Percentiles rank a stretch among this genome's conserved stretches.
Conservation (phyloP, 2,888 invertebrate genomes). For the Eurytoma adleriae region DNA sequence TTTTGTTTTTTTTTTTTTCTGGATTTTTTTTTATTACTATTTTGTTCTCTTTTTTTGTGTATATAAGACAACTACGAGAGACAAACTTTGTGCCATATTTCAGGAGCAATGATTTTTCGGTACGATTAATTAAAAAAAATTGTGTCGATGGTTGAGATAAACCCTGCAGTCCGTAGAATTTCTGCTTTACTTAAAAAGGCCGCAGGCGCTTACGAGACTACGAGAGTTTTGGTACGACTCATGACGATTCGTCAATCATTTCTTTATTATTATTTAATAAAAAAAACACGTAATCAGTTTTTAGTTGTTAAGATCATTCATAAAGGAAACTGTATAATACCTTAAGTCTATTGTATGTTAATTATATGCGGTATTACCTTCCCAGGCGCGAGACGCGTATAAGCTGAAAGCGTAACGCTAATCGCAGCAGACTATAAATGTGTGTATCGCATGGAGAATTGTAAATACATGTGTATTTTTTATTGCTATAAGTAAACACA, state of each 20-base stretch:
- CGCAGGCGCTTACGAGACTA: too few relatives aligned
- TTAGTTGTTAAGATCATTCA: constrained; percentile 34
- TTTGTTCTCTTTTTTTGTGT: constrained; percentile 20
- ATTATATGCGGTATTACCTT: constrained; percentile 21
- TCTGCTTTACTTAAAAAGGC: too few relatives aligned
- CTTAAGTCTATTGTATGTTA: constrained; percentile 33
- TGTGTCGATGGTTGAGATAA: neutral
- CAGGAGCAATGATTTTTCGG: constrained; percentile 1
- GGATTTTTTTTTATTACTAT: neutral
- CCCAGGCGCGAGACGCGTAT: constrained; percentile 14
- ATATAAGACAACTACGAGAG: constrained; percentile 28
- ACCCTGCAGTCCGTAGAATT: neutral
- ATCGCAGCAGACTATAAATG: neutral
- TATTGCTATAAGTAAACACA: constrained; percentile 26
- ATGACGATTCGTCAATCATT: too few relatives aligned
- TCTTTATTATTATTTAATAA: too few relatives aligned
- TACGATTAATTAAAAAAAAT: neutral
- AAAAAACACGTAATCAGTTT: constrained; percentile 32
- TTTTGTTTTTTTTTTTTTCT: too few relatives aligned
- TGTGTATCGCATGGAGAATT: constrained; percentile 26
- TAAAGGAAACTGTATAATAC: constrained; percentile 30
- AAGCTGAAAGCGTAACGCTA: constrained; percentile 37
- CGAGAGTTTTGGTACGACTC: too few relatives aligned
- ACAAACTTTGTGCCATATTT: constrained; percentile 51
- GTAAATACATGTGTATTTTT: constrained; percentile 42